Base-by-base conservation (phyloP, 2,797 vertebrate genomes). In the Xyrichtys novacula region DNA sequence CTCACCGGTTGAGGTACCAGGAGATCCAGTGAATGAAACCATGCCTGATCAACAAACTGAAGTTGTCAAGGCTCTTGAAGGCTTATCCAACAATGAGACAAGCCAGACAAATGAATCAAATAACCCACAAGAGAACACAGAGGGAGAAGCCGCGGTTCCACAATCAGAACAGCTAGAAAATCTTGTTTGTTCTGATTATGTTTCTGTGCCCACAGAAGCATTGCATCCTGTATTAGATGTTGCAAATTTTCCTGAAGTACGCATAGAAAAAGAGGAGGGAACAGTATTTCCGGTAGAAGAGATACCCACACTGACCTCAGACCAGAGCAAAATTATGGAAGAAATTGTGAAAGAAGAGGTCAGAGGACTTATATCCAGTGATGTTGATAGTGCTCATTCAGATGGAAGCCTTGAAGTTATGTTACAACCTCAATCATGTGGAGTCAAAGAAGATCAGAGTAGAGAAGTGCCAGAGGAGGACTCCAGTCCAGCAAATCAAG, bases 191-290 rank as follows among this genome's bases (percentile, higher is more conserved):
- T 49, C 44, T 38, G 52, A 56, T n/a, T 7, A 5, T 14, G 19
- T 55, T 26, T 53, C 71, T 17, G 23, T 16, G 15, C 49, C 46
- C 25, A 54, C 43, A 50, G 80, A 80, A 49, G n/a, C 26, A 17
- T 47, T 42, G 19, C 36, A 9, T 7, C 42, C 25, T 53, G 44
- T 5, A 66, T 52, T 47, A 39, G 49, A 66, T 39, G 56, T 42
- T n/a, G 43, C 4, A 8, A 19, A 65, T 47, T 50, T 36, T 46
- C 5, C 57, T 36, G 38, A 34, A 12, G 32, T 34, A 6, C n/a
- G 53, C 4, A 47, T 39, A 62, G 14, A 43, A 7, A 55, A n/a
- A 6, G 61, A 75, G 43, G 49, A 71, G 3, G 40, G 16, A 26
- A 40, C 32, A 67, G 17, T 8, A 22, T 44, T 16, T 49, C 11